Conservation (phyloP, 2,113 vertebrate species). For the Edolisoma coerulescens region DNA sequence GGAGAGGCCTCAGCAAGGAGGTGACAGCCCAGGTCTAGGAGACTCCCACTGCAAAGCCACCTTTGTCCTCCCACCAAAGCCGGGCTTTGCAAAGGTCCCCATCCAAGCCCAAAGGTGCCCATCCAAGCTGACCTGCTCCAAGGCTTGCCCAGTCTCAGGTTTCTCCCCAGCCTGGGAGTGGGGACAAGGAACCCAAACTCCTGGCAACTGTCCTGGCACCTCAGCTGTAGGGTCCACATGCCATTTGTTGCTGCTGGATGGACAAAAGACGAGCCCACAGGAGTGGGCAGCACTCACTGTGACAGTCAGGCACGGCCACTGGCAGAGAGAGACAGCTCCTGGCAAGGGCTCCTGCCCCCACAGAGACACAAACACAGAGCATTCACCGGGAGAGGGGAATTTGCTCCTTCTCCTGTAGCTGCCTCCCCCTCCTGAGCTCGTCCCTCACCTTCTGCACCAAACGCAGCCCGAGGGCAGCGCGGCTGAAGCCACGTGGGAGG, state of each 20-base stretch:
- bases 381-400: background rate
- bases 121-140: background rate
- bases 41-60: background rate
- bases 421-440: background rate
- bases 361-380: background rate
- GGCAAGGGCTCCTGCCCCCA: background rate
- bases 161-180: background rate
- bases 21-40: background rate
- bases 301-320: background rate
- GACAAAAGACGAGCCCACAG: rapidly evolving
- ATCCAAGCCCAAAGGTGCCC: background rate
- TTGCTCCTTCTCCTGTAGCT: background rate
- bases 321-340: background rate
- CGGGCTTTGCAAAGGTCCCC: background rate
- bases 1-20: background rate
- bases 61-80: background rate
- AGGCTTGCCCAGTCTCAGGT: rapidly evolving
- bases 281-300: background rate
- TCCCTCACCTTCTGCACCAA: background rate
- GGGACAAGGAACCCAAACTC: background rate
- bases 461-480: background rate
- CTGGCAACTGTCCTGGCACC: background rate
- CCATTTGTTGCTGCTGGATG: background rate
- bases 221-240: background rate
- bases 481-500: rapidly evolving